A percentile compares a stretch with the other conserved stretches of the same genome.
Conservation (phyloP, 2,797 vertebrate species). For the Caiman crocodilus region DNA sequence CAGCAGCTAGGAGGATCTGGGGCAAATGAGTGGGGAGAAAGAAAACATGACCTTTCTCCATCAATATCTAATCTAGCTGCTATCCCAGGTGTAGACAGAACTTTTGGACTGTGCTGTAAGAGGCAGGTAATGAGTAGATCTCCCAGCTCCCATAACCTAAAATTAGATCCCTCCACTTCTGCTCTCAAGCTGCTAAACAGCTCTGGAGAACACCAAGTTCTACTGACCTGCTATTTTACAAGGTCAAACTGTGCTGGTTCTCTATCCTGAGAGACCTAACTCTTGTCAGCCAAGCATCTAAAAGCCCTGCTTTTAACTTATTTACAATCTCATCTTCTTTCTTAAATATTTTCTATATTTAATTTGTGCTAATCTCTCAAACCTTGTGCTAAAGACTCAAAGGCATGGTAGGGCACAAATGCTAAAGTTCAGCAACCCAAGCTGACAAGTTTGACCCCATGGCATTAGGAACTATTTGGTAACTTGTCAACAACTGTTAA, state of each 20-base stretch:
- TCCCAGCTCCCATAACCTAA: not conserved
- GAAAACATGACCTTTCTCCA: not conserved
- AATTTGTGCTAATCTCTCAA: slow-evolving; percentile 16
- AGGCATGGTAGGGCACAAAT: not conserved
- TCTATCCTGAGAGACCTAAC: not conserved
- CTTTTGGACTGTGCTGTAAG: too few species aligned
- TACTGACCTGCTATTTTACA: not conserved
- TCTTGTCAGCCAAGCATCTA: not conserved
- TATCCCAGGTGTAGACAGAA: not conserved
- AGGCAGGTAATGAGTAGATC: not conserved
- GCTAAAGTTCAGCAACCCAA: slow-evolving; percentile 41
- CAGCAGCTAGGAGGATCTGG: not conserved
- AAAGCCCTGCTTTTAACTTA: not conserved
- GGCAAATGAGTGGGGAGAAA: not conserved
- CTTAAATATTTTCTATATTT: slow-evolving; percentile 2
- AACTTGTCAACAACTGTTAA: slow-evolving; percentile 65
- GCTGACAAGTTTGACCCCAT: slow-evolving; percentile 55
- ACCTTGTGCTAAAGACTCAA: not conserved
- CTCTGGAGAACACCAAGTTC: not conserved
- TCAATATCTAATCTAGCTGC: not conserved
- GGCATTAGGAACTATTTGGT: slow-evolving; percentile 26
- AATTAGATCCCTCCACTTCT: not conserved
- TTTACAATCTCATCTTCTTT: not conserved
- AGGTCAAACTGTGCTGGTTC: not conserved
- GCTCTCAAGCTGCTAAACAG: not conserved